Evolutionary conservation across 23 tunicate species (phyloP).

Genomic region (Styela plicata): DNA sequence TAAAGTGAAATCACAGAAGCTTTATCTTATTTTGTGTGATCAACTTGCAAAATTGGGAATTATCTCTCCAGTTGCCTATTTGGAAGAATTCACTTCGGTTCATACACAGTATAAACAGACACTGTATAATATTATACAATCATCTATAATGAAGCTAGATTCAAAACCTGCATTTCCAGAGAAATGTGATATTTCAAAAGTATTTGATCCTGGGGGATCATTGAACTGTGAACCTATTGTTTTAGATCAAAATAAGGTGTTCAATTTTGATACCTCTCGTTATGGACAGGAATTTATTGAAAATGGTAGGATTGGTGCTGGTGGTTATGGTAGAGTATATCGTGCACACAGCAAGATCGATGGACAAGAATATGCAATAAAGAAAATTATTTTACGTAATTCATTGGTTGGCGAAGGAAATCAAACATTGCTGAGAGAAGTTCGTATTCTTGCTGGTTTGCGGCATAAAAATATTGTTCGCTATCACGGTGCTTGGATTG

Average conservation of each 20-base stretch:
- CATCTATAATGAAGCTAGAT: constrained; percentile 39
- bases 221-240: neutral
- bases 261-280: constrained; percentile 43
- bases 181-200: neutral
- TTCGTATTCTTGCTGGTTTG: constrained; percentile 42
- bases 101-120: constrained; percentile 58
- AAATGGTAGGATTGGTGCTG: constrained; percentile 39
- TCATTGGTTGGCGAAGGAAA: constrained; percentile 9
- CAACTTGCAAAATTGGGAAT: constrained; percentile 44
- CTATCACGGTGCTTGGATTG: constrained; percentile 83
- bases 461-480: constrained; percentile 67
- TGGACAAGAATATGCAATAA: constrained; percentile 70
- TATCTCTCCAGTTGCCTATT: constrained; percentile 64
- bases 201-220: neutral
- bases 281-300: constrained; percentile 57
- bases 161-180: constrained; percentile 17
- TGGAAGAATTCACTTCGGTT: constrained; percentile 73
- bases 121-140: constrained; percentile 63
- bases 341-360: constrained; percentile 60
- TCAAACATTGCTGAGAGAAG: constrained; percentile 47
- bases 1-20: constrained; percentile 31
- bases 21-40: constrained; percentile 47
- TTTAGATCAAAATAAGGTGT: constrained; percentile 16
- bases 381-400: constrained; percentile 39
- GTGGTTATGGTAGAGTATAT: constrained; percentile 56